Evolutionary conservation across 2,797 vertebrate genomes (phyloP), one percentile per base, ranked within the genome.

Genomic region (Heterohyrax brucei): DNA sequence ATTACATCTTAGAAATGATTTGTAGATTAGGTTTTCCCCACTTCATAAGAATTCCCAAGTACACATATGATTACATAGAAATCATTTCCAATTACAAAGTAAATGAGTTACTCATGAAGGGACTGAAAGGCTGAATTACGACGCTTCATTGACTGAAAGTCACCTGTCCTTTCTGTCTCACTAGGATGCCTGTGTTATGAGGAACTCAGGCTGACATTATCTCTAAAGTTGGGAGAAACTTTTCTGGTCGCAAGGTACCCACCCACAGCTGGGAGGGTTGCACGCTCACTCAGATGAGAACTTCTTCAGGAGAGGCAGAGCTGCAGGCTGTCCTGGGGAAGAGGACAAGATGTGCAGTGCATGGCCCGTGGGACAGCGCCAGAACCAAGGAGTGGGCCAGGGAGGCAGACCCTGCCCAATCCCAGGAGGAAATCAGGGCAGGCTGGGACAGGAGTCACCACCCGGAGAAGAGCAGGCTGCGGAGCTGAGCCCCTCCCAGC

Each of bases 1-100:
- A 85, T 95, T 39, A 33, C 39, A 10, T 87, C 50, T 90, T 72
- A 81, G 75, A 81, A 96, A 77, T 62, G 61, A 80, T 93, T 72
- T 66, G 53, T 85, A 81, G 61, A 22, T 62, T 76, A 89, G 70
- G 12, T 73, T 95, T 89, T 82, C 44, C 79, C 68, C 46, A 48
- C 44, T 91, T 78, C 14, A 0, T 93, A 33, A 89, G 91, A 93
- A 89, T 86, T 79, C 90, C 76, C 72, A 87, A 93, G 70, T 72
- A 87, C 26, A 46, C 28, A 7, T 72, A 13, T 18, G 80, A 83
- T 76, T 72, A 59, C 81, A 61, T 1, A n/a, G 76, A 93, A 70
- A 82, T 50, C 66, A 22, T 89, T 48, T 66, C 80, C 85, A 59
- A 22, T 26, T 33, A 44, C 16, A 46, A 70, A 87, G 64, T 26